These are phyloP conservation scores for Lydus trimaculatus DNA, from an alignment of 2,888 invertebrate genomes.

Conservation along the genomic window DNA sequence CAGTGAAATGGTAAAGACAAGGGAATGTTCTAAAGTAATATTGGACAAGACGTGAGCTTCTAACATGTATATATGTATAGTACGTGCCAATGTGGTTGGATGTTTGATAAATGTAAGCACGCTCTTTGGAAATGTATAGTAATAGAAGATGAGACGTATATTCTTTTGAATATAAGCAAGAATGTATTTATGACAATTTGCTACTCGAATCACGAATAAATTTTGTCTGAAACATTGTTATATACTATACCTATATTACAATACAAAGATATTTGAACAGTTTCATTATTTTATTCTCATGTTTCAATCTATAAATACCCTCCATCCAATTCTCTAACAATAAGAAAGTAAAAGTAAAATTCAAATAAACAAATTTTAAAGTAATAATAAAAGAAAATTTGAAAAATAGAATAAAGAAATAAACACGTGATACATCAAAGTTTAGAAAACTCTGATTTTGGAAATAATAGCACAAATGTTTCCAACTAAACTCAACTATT, in stretches of 20 bases:
- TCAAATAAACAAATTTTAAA: too few species aligned
- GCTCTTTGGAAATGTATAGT: not conserved
- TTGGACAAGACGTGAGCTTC: constrained; percentile 6
- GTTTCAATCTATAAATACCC: too few species aligned
- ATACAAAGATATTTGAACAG: too few species aligned
- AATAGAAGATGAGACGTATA: constrained; percentile 1
- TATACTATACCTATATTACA: too few species aligned
- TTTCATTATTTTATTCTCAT: too few species aligned
- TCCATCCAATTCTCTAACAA: too few species aligned
- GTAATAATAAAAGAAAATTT: too few species aligned
- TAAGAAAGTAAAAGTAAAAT: too few species aligned
- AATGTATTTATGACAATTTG: not conserved
- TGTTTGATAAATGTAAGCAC: constrained; percentile 1
- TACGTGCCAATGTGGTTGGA: constrained; percentile 9
- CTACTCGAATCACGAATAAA: too few species aligned
- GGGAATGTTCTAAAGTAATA: constrained; percentile 8
- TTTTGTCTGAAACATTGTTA: too few species aligned
- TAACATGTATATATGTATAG: not conserved
- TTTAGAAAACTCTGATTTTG: not conserved
- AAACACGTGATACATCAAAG: not conserved
- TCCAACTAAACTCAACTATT: not conserved
- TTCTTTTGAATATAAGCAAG: not conserved
- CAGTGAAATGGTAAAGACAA: constrained; percentile 4
- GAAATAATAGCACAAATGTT: not conserved
- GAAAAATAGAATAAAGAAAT: too few species aligned